These are phyloP conservation scores for Plecotus auritus DNA, from an alignment of 2,113 vertebrate species.

Conservation along the genomic window DNA sequence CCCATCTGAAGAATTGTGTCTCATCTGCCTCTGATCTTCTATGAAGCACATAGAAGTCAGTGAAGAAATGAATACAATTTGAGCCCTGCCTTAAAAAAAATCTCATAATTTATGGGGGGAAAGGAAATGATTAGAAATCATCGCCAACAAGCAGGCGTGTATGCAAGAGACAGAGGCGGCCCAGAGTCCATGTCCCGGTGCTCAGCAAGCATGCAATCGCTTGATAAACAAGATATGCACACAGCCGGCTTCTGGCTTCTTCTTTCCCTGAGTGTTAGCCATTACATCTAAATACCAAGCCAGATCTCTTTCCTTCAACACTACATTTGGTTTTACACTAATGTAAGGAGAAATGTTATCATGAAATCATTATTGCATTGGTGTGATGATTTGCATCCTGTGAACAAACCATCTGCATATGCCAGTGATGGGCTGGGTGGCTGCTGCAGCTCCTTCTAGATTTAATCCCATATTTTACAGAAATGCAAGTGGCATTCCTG, in stretches of 20 bases:
- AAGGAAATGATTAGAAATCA: not conserved
- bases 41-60: not conserved
- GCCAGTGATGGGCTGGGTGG: no score
- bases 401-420: not conserved
- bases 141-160: not conserved
- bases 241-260: not conserved
- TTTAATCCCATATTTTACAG: not conserved
- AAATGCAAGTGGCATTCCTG: not conserved
- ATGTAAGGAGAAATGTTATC: not conserved
- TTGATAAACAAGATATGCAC: not conserved
- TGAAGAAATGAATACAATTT: not conserved
- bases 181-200: not conserved
- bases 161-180: rapidly evolving
- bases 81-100: not conserved
- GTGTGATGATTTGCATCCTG: not conserved
- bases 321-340: not conserved
- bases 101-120: not conserved
- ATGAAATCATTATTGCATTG: not conserved
- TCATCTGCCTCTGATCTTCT: not conserved
- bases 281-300: not conserved
- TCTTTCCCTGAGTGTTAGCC: not conserved
- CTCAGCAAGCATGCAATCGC: not conserved
- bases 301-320: not conserved
- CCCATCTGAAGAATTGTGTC: not conserved
- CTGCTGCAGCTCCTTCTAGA: not conserved